Conservation (phyloP, 2,797 vertebrate genomes). For the Gallinago solitaria region DNA sequence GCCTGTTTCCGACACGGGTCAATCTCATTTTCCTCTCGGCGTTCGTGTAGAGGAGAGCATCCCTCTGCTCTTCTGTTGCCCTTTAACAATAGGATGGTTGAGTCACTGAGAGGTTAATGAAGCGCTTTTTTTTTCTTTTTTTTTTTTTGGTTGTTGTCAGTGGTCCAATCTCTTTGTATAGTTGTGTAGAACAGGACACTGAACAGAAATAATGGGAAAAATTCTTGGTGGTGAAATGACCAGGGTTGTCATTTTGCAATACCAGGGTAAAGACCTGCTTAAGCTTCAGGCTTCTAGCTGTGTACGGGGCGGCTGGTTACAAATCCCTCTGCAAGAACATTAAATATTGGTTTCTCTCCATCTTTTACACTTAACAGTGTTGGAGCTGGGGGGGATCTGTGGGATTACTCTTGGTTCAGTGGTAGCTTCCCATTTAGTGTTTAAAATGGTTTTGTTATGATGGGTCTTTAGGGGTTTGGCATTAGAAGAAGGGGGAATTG, state of each 20-base stretch:
- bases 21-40: neutral
- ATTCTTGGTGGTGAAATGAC: conserved; percentile 20
- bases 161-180: conserved; percentile 36
- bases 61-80: neutral
- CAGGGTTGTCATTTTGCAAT: neutral
- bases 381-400: neutral
- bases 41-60: neutral
- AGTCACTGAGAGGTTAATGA: conserved; percentile 53
- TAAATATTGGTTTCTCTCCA: neutral
- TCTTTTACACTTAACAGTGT: neutral
- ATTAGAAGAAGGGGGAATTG: neutral
- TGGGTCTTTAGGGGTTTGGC: neutral
- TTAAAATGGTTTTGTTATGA: neutral
- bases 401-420: rapidly evolving
- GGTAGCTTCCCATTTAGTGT: neutral
- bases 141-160: neutral
- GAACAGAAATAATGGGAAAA: conserved; percentile 59
- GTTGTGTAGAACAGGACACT: conserved; percentile 14
- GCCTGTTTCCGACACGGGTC: neutral
- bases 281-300: neutral
- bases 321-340: neutral
- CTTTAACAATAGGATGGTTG: conserved; percentile 27
- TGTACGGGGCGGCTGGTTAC: neutral
- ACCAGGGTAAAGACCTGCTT: conserved; percentile 5
- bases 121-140: neutral